A percentile compares a stretch with the other conserved stretches of the same genome.
phyloP scores from a whole-genome alignment of 2,113 vertebrate species.

The Vulpes ferrilata region DNA sequence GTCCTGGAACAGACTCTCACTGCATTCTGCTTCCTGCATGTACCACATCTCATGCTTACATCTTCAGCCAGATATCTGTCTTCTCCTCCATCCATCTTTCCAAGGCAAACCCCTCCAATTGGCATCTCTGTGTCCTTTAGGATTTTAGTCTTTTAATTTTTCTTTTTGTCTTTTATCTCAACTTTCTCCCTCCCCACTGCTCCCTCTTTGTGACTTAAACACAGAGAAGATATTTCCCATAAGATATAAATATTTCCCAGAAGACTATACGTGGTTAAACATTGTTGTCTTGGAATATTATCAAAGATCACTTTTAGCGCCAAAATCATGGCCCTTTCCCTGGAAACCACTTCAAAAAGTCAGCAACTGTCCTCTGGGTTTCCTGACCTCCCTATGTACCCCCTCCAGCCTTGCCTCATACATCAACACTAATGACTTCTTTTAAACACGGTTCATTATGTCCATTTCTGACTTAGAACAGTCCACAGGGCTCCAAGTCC shows the following conservation, averaged over 20 bases:
- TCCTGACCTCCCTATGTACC: rapidly evolving
- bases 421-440: rapidly evolving
- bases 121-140: background rate
- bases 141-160: background rate
- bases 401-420: background rate
- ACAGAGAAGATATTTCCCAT: background rate
- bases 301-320: background rate
- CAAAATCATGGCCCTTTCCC: background rate
- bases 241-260: rapidly evolving
- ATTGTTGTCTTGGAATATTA: background rate
- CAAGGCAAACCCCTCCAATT: rapidly evolving
- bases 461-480: background rate
- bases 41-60: rapidly evolving
- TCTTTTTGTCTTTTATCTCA: background rate
- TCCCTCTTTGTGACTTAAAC: background rate
- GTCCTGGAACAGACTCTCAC: rapidly evolving
- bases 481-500: rapidly evolving
- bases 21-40: rapidly evolving
- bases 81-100: background rate
- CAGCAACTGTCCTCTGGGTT: rapidly evolving
- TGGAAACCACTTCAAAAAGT: background rate
- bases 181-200: rapidly evolving
- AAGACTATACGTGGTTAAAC: background rate
- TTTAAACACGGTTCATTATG: background rate
- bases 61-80: rapidly evolving